Conservation (phyloP, 1,140 invertebrate species). For the Neotoxoptera formosana region DNA sequence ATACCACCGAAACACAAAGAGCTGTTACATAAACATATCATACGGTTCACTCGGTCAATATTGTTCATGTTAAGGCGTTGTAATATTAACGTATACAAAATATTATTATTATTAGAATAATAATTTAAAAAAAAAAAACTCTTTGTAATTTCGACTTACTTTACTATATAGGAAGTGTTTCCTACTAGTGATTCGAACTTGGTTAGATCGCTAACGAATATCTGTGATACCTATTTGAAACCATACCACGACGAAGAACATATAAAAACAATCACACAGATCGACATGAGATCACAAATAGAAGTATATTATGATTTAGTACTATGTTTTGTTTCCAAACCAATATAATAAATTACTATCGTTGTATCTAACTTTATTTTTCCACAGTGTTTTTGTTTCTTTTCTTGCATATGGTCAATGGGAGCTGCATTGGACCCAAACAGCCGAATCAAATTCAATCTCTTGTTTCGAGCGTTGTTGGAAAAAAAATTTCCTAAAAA, state of each 20-base stretch:
- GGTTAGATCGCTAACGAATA: slow-evolving; percentile 80
- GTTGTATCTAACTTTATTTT: neutral
- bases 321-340: neutral
- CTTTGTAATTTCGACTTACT: neutral
- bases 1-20: slow-evolving; percentile 71
- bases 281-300: slow-evolving; percentile 78
- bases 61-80: slow-evolving; percentile 43
- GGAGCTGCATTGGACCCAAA: slow-evolving; percentile 79
- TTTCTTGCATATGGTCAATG: slow-evolving; percentile 90
- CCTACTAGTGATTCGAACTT: slow-evolving; percentile 87
- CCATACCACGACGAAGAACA: slow-evolving; percentile 85
- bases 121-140: neutral
- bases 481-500: slow-evolving; percentile 77
- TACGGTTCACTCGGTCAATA: neutral
- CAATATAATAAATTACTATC: neutral
- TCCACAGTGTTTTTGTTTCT: slow-evolving; percentile 85
- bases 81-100: slow-evolving; percentile 1
- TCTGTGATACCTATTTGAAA: slow-evolving; percentile 88
- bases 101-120: neutral
- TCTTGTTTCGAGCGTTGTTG: slow-evolving; percentile 79
- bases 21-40: neutral
- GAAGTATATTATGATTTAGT: slow-evolving; percentile 66
- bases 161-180: slow-evolving; percentile 76
- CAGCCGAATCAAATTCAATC: slow-evolving; percentile 79
- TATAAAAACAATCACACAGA: slow-evolving; percentile 72